These are phyloP conservation scores for Crotophaga sulcirostris DNA, from an alignment of 2,113 vertebrate genomes.

Conservation along the genomic window DNA sequence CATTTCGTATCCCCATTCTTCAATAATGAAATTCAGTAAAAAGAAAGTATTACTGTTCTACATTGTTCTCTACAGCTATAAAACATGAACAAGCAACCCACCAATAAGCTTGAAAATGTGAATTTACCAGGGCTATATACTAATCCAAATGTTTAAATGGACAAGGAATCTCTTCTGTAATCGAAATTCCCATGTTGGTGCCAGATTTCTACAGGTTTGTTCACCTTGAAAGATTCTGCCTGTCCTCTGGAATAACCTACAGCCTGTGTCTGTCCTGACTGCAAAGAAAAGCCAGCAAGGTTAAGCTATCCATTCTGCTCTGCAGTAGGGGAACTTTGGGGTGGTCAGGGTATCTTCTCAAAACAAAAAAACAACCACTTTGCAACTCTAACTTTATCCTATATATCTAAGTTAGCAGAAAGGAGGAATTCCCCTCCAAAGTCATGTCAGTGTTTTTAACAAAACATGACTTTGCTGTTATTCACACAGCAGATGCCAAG, in stretches of 20 bases:
- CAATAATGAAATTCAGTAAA: not conserved
- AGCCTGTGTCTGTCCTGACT: not conserved
- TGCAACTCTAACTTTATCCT: not conserved
- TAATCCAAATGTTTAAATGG: not conserved
- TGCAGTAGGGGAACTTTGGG: not conserved
- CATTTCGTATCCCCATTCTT: rapidly evolving
- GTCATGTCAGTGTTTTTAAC: not conserved
- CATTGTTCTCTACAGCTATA: not conserved
- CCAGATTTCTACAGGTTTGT: not conserved
- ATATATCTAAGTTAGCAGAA: not conserved
- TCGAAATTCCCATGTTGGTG: not conserved
- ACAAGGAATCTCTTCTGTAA: not conserved
- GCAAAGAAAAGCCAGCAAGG: not conserved
- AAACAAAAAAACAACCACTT: not conserved
- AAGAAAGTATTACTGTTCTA: not conserved
- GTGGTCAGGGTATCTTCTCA: not conserved
- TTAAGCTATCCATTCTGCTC: not conserved
- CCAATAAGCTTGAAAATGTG: not conserved
- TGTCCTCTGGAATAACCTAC: not conserved
- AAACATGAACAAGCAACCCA: not conserved
- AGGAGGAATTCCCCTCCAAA: not conserved
- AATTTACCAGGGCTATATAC: not conserved
- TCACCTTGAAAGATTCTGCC: not conserved
- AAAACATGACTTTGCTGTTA: not conserved
- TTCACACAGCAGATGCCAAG: not conserved